Evolutionary conservation across 2,797 vertebrate species (phyloP), one percentile per base, ranked within the genome.

Genomic region (Oceanodroma leucorhoa): DNA sequence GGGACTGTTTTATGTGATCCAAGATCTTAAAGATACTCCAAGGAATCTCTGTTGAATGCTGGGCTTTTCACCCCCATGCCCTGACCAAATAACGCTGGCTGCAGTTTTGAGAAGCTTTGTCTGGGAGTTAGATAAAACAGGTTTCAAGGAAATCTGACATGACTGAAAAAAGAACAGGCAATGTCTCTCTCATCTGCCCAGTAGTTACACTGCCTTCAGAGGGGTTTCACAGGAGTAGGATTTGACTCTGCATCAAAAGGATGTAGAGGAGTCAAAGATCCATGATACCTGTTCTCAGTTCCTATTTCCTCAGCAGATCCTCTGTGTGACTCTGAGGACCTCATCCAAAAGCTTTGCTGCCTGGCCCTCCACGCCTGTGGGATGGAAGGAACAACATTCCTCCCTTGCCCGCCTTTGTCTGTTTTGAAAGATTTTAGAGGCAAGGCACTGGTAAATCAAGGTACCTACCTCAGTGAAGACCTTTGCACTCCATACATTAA

Each of bases 21-120:
- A 67, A 64, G 54, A 94, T 97, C 94, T 97, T 98, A 98, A 98
- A 97, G 97, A 97, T 96, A 94, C 96, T 97, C 97, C 75, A 97
- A 98, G 97, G 97, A 95, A 98, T 93, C 95, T 95, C 91, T 90
- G 64, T 15, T 93, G 66, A 83, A 88, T 71, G 69, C 82, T 58
- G 64, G 45, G 79, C 65, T 93, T 89, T 93, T 94, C 86, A 91
- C 41, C 73, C 55, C 34, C 21, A 34, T 95, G 53, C 89, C 70
- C 83, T 73, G 64, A 83, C 73, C 38, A 57, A 80, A 34, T 9
- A 75, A 86, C 3, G 16, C 70, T 89, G 89, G 29, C 22, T 82
- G 40, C 12, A 87, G 90, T 79, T 82, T 79, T 79, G 62, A 61
- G 83, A 34, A 92, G 58, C n/a, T 96, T 90, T 95, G 22, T 19